Evolutionary conservation across 2,113 vertebrate genomes (phyloP).

Genomic region (Cyanocitta stelleri): DNA sequence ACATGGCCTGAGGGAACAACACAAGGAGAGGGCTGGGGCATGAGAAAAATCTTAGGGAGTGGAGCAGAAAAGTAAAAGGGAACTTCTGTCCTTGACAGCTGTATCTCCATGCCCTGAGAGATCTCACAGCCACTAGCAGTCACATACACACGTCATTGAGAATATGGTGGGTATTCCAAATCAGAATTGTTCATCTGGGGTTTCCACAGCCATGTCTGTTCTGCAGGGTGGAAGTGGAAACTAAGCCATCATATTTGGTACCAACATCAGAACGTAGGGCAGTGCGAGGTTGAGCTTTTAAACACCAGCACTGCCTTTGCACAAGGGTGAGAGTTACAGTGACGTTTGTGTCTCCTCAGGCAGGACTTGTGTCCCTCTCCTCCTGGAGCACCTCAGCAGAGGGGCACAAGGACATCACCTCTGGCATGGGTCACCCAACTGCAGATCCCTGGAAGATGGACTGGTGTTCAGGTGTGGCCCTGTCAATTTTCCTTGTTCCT

Average conservation of each 20-base stretch:
- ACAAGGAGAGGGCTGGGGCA: not conserved
- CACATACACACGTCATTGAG: not conserved
- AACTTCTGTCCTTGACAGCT: not conserved
- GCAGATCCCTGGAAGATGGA: not conserved
- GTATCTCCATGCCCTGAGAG: not conserved
- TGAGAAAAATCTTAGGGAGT: not conserved
- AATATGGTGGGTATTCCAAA: not conserved
- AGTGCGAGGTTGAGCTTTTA: not conserved
- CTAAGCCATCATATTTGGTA: not conserved
- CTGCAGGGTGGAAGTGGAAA: not conserved
- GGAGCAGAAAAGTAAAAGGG: not conserved
- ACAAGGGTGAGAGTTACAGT: accelerated
- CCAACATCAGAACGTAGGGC: accelerated
- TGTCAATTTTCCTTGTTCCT: not conserved
- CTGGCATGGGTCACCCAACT: accelerated
- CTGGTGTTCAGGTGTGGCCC: not conserved
- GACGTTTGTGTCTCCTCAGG: not conserved
- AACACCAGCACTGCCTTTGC: not conserved
- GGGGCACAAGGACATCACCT: not conserved
- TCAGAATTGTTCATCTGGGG: not conserved
- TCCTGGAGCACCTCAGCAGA: not conserved
- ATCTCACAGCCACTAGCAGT: not conserved
- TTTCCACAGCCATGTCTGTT: not conserved
- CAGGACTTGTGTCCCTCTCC: not conserved
- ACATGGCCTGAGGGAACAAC: not conserved